Conservation (phyloP, 2,113 vertebrate genomes). For the Onychostoma macrolepis region DNA sequence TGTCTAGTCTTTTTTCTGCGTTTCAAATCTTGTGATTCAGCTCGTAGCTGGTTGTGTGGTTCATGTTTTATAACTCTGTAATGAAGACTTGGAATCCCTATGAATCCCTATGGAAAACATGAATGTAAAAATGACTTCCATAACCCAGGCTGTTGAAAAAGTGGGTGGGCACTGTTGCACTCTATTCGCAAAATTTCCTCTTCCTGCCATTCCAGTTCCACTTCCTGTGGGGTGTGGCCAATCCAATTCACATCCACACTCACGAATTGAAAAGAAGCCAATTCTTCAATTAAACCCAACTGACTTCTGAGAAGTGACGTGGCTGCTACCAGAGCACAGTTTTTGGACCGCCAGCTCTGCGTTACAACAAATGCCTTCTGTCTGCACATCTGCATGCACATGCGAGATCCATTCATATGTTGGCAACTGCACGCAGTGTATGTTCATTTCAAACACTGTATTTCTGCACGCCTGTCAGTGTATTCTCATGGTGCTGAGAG, state of each 20-base stretch:
- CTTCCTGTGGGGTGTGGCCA: neutral
- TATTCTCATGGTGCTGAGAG: neutral
- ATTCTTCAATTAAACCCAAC: conserved; percentile 27
- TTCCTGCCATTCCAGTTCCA: neutral
- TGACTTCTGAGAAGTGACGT: conserved; percentile 13
- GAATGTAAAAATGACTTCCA: neutral
- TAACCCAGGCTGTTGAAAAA: neutral
- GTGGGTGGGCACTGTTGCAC: neutral
- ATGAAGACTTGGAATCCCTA: neutral
- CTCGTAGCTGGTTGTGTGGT: neutral
- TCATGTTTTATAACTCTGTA: neutral
- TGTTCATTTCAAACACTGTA: conserved; percentile 12
- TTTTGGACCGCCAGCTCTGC: neutral
- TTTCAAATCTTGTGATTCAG: neutral
- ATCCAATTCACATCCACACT: neutral
- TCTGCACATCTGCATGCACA: conserved; percentile 19
- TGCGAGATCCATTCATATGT: conserved; percentile 5
- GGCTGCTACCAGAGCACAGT: conserved; percentile 6
- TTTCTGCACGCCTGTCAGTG: conserved; percentile 1
- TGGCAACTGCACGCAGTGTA: conserved; percentile 3
- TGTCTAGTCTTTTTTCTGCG: neutral
- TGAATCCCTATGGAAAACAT: neutral
- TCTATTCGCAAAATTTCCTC: neutral
- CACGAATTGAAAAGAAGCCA: neutral
- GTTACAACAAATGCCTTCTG: conserved; percentile 1